Evolutionary conservation across 1,140 invertebrate species (phyloP).

Genomic region (Ylistrum balloti): DNA sequence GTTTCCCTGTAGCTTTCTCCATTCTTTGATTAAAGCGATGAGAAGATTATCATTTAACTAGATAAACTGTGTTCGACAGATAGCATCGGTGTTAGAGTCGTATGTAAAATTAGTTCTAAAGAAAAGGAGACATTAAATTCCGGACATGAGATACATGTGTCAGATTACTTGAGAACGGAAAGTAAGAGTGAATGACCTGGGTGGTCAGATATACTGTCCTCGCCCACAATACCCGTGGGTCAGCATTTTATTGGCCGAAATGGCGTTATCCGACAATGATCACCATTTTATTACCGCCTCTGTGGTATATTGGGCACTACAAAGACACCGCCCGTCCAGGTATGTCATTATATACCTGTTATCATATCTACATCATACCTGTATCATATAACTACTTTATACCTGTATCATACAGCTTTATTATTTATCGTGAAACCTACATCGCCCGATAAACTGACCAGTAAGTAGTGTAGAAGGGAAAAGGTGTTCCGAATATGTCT

Average conservation of each 20-base stretch:
- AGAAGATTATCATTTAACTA: conserved; percentile 23
- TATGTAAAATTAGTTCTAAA: conserved; percentile 40
- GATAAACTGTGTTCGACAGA: not conserved
- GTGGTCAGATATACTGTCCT: conserved; percentile 31
- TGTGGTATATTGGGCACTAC: not conserved
- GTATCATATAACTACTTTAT: not conserved
- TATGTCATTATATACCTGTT: conserved; percentile 16
- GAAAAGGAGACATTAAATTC: not conserved
- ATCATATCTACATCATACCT: conserved; percentile 6
- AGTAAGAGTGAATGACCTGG: not conserved
- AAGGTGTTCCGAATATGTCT: too few species aligned
- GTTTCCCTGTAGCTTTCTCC: conserved; percentile 22
- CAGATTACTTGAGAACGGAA: not conserved
- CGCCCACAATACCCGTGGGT: not conserved
- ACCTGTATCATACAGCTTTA: conserved; percentile 1
- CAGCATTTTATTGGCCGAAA: conserved; percentile 6
- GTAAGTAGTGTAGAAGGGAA: too few species aligned
- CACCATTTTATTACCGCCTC: not conserved
- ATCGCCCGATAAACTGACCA: not conserved
- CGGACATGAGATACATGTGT: conserved; percentile 30
- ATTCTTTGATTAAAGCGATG: not conserved
- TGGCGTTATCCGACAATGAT: not conserved
- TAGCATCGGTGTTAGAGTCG: conserved; percentile 32
- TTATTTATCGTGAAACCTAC: not conserved
- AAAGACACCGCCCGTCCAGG: not conserved